Conservation (phyloP, 2,113 vertebrate genomes). For the Penelope pileata region DNA sequence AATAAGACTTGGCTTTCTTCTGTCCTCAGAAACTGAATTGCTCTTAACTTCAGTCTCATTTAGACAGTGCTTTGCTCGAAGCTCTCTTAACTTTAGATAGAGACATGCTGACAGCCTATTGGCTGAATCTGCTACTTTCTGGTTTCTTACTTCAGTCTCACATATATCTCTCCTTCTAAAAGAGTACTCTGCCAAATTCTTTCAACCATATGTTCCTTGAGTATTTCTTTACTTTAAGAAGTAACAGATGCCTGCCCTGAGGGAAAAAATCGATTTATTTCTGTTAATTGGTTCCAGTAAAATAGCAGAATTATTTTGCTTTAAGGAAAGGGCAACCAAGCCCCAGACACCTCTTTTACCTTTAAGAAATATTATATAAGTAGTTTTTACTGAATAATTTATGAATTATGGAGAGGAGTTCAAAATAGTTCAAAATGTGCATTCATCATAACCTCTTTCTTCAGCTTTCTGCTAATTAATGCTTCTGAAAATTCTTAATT, state of each 20-base stretch:
- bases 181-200: not conserved
- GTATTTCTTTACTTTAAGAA: conserved; percentile 55
- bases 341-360: conserved; percentile 42
- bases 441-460: conserved; percentile 10
- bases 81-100: conserved; percentile 7
- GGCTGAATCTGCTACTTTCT: not conserved
- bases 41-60: not conserved
- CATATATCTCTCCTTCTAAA: conserved; percentile 13
- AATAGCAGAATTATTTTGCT: conserved; percentile 20
- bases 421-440: conserved; percentile 6
- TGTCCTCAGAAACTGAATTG: not conserved
- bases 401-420: conserved; percentile 32
- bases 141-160: conserved; percentile 9
- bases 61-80: not conserved
- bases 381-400: conserved; percentile 61
- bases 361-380: conserved; percentile 63
- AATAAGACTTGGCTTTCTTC: not conserved
- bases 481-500: conserved; percentile 30
- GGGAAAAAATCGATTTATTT: conserved; percentile 49
- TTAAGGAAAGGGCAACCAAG: conserved; percentile 43
- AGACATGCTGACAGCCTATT: not conserved
- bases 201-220: conserved; percentile 46
- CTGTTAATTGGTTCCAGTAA: conserved; percentile 51
- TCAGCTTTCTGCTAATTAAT: conserved; percentile 48
- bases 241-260: conserved; percentile 38